These are phyloP conservation scores for Danio jaintianensis DNA, from an alignment of 2,797 vertebrate species.

Conservation along the genomic window DNA sequence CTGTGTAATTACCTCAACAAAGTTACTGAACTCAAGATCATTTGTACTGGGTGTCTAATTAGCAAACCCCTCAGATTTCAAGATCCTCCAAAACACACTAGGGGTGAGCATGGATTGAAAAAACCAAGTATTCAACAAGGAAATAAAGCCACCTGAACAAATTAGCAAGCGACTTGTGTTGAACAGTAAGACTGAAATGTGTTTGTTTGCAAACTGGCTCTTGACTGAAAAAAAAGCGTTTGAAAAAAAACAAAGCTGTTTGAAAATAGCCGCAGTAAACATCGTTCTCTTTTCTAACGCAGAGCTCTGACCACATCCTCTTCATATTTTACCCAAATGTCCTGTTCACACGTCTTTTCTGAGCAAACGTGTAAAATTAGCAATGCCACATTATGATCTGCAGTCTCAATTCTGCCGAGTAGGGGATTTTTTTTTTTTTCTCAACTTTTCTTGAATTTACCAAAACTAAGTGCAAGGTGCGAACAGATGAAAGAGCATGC, in stretches of 20 bases:
- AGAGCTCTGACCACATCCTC: constrained; percentile 81
- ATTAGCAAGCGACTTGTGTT: constrained; percentile 15
- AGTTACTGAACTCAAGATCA: constrained; percentile 84
- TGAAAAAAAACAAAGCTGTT: constrained; percentile 65
- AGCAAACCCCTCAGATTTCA: constrained; percentile 82
- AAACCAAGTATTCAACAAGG: constrained; percentile 62
- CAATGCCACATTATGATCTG: constrained; percentile 62
- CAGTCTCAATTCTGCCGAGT: constrained; percentile 37
- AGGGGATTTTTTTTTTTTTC: constrained; percentile 36
- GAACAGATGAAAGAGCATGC: constrained; percentile 37
- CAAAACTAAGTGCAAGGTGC: constrained; percentile 55
- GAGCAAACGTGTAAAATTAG: constrained; percentile 74
- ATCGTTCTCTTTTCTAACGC: constrained; percentile 75
- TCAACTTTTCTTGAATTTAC: constrained; percentile 43
- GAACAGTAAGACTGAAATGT: constrained; percentile 30
- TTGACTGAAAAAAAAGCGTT: constrained; percentile 29
- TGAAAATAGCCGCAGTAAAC: constrained; percentile 75
- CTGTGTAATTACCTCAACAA: constrained; percentile 83
- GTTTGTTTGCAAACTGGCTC: constrained; percentile 46
- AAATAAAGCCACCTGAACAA: constrained; percentile 47
- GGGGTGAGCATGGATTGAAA: constrained; percentile 71
- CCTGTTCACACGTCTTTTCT: constrained; percentile 76
- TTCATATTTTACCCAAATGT: constrained; percentile 78
- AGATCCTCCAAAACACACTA: constrained; percentile 76
- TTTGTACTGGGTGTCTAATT: constrained; percentile 86